Evolutionary conservation across 2,797 vertebrate species (phyloP).

Genomic region (Poeciliopsis infans): DNA sequence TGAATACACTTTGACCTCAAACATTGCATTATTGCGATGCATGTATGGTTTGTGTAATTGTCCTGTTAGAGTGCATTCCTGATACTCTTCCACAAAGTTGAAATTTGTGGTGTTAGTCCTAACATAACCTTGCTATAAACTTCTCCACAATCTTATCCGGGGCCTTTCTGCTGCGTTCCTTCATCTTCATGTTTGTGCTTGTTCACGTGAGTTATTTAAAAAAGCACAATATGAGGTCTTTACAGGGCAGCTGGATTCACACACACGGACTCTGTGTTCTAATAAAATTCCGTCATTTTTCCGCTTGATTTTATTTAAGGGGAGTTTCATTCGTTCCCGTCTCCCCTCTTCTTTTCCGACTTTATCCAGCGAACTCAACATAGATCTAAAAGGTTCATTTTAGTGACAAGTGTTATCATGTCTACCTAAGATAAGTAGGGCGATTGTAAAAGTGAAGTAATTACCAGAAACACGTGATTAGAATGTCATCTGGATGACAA

Average conservation of each 20-base stretch:
- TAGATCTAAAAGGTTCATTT: conserved; percentile 70
- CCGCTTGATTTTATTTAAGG: conserved; percentile 4
- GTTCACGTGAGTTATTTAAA: neutral
- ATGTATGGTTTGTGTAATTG: neutral
- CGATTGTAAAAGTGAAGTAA: conserved; percentile 78
- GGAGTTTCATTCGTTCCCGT: conserved; percentile 25
- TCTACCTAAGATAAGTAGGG: conserved; percentile 60
- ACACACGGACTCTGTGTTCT: neutral
- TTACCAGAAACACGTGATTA: conserved; percentile 83
- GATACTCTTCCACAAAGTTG: neutral
- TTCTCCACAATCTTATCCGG: neutral
- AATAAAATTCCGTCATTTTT: neutral
- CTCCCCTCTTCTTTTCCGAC: conserved; percentile 11
- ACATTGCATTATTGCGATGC: neutral
- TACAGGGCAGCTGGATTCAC: neutral
- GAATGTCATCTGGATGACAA: conserved; percentile 80
- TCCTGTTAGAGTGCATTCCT: neutral
- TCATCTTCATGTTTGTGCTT: neutral
- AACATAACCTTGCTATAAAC: neutral
- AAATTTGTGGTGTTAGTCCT: neutral
- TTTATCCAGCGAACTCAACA: conserved; percentile 43
- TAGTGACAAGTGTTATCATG: conserved; percentile 57
- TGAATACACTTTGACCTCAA: neutral
- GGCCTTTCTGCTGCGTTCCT: neutral
- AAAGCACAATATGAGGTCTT: neutral